phyloP scores from a whole-genome alignment of 2,113 vertebrate genomes.

The Cheirogaleus medius region DNA sequence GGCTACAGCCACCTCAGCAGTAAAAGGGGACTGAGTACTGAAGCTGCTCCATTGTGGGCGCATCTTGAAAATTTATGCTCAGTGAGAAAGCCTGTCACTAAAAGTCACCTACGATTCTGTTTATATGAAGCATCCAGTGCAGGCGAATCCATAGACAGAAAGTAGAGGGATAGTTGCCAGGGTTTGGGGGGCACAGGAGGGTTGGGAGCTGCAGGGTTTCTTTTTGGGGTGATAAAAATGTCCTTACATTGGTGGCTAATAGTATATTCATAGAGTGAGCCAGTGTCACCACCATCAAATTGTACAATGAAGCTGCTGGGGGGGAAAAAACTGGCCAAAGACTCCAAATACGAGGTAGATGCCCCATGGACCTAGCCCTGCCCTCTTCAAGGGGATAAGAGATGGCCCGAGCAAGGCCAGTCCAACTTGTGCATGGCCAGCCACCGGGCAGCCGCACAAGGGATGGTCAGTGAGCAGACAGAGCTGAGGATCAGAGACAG shows the following conservation, averaged over 20 bases:
- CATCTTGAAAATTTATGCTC: too few relatives aligned
- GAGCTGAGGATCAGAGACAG: neutral
- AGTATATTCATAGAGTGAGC: too few relatives aligned
- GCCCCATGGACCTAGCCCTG: neutral
- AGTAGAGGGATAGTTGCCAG: neutral
- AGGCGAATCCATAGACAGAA: neutral
- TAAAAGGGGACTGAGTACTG: rapidly evolving
- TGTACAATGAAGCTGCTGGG: neutral
- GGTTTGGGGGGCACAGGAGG: too few relatives aligned
- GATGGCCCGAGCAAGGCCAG: rapidly evolving
- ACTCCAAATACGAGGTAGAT: rapidly evolving
- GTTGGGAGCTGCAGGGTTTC: neutral
- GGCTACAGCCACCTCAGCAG: rapidly evolving
- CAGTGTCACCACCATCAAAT: too few relatives aligned
- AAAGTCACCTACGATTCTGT: neutral
- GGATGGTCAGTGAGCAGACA: too few relatives aligned
- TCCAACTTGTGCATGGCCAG: rapidly evolving
- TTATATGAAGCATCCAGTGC: rapidly evolving
- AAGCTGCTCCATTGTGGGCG: rapidly evolving
- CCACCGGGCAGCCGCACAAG: too few relatives aligned
- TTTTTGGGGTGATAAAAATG: neutral
- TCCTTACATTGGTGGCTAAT: neutral
- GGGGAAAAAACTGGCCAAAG: too few relatives aligned
- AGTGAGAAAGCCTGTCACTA: neutral
- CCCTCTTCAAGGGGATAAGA: neutral